phyloP scores from a whole-genome alignment of 2,888 invertebrate genomes.

The Aplocera efformata region DNA sequence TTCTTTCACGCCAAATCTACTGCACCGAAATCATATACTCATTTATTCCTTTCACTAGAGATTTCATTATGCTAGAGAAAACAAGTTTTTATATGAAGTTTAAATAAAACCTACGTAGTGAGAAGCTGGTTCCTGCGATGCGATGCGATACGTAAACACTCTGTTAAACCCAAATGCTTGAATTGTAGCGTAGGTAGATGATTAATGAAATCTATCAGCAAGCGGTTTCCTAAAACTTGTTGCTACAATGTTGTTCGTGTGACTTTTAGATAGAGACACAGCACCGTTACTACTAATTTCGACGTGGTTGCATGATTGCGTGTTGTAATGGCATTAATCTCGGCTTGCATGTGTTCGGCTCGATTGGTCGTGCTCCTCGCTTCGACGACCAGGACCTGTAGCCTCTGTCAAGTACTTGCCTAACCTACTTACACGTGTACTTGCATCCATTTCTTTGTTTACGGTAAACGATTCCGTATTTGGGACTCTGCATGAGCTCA shows the following conservation, averaged over 20 bases:
- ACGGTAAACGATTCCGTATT: slow-evolving; percentile 48
- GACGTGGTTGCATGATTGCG: slow-evolving; percentile 44
- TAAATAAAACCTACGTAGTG: too few species aligned
- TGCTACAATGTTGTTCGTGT: slow-evolving; percentile 17
- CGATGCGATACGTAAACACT: too few species aligned
- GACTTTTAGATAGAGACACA: slow-evolving; percentile 19
- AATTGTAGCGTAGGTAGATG: too few species aligned
- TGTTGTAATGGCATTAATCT: slow-evolving; percentile 50
- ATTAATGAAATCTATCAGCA: too few species aligned
- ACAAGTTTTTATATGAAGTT: too few species aligned
- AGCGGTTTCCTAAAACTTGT: slow-evolving; percentile 17
- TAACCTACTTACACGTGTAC: slow-evolving; percentile 26
- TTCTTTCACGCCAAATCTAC: too few species aligned
- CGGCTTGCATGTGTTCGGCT: slow-evolving; percentile 50
- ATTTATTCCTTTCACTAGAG: too few species aligned
- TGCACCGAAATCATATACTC: too few species aligned
- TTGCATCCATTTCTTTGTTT: slow-evolving; percentile 46
- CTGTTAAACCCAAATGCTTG: too few species aligned
- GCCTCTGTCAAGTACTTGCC: slow-evolving; percentile 35
- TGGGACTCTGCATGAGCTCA: slow-evolving; percentile 37
- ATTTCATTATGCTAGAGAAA: too few species aligned
- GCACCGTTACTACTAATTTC: slow-evolving; percentile 43
- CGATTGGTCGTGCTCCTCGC: slow-evolving; percentile 47
- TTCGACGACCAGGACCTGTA: slow-evolving; percentile 32
- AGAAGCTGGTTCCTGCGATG: too few species aligned